These are phyloP conservation scores for Eclectus roratus DNA, from an alignment of 2,113 vertebrate genomes.

Conservation along the genomic window DNA sequence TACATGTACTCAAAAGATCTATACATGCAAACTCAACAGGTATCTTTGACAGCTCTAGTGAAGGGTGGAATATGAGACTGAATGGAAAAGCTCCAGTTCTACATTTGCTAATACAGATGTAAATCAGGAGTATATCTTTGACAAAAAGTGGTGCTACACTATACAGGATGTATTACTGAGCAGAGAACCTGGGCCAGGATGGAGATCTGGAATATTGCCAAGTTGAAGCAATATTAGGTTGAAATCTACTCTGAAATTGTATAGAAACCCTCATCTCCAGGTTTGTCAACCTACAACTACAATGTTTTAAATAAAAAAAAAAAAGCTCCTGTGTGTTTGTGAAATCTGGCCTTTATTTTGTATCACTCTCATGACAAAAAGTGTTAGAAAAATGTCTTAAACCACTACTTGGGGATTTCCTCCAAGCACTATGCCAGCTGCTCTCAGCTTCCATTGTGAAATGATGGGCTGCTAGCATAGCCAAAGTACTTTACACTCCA, in stretches of 20 bases:
- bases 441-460: constrained; percentile 59
- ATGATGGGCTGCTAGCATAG: constrained; percentile 62
- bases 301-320: constrained; percentile 48
- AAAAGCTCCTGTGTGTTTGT: constrained; percentile 9
- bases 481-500: constrained; percentile 69
- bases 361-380: constrained; percentile 55
- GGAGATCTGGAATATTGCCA: constrained; percentile 25
- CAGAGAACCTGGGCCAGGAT: neutral
- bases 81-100: neutral
- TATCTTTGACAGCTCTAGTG: neutral
- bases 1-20: neutral
- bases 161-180: neutral
- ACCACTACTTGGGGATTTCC: constrained; percentile 68
- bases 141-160: neutral
- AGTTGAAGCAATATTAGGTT: neutral
- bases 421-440: constrained; percentile 63
- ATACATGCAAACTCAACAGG: neutral
- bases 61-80: neutral
- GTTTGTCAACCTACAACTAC: neutral
- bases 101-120: constrained; percentile 17
- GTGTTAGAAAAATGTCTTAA: constrained; percentile 64
- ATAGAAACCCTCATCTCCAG: neutral
- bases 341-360: constrained; percentile 59
- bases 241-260: constrained; percentile 16
- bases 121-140: neutral